Percentiles rank a stretch among this genome's conserved stretches.
These are phyloP conservation scores for Drosophila cyrtoloma DNA, from an alignment of 2,888 invertebrate genomes.

Conservation along the genomic window DNA sequence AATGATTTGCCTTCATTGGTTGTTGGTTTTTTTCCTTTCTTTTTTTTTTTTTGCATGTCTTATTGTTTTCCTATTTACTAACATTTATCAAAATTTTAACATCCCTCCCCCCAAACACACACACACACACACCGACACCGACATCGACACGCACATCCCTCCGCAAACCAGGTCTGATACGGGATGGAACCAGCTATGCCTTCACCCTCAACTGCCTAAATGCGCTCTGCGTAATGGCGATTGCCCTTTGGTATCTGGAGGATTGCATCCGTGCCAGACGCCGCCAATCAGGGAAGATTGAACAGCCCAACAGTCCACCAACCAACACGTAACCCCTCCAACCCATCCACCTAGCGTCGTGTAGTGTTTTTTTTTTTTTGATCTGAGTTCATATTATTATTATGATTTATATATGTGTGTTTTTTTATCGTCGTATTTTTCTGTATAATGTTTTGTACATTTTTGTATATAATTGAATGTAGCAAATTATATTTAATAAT, in stretches of 20 bases:
- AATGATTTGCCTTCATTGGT: not conserved
- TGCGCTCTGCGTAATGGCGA: conserved; percentile 88
- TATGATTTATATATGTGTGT: conserved; percentile 20
- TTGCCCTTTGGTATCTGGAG: conserved; percentile 88
- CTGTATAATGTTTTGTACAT: conserved; percentile 51
- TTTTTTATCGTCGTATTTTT: conserved; percentile 6
- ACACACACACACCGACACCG: too few species aligned
- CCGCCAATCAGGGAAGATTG: conserved; percentile 38
- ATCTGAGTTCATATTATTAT: conserved; percentile 33
- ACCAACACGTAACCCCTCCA: not conserved
- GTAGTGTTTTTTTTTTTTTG: conserved; percentile 46
- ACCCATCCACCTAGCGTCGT: conserved; percentile 23
- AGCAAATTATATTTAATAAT: conserved; percentile 60
- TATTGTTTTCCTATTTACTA: not conserved
- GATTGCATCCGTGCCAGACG: conserved; percentile 55
- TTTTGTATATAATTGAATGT: conserved; percentile 70
- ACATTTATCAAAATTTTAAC: not conserved
- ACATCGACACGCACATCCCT: not conserved
- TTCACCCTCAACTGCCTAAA: conserved; percentile 89
- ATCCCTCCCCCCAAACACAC: not conserved
- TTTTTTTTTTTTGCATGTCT: not conserved
- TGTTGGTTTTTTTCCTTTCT: accelerated
- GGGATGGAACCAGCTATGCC: conserved; percentile 87
- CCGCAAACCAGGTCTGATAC: conserved; percentile 87
- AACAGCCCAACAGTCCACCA: not conserved